Percentiles rank a stretch among this genome's conserved stretches.
phyloP scores from a whole-genome alignment of 2,797 vertebrate genomes.

The Hoplostethus mediterraneus region DNA sequence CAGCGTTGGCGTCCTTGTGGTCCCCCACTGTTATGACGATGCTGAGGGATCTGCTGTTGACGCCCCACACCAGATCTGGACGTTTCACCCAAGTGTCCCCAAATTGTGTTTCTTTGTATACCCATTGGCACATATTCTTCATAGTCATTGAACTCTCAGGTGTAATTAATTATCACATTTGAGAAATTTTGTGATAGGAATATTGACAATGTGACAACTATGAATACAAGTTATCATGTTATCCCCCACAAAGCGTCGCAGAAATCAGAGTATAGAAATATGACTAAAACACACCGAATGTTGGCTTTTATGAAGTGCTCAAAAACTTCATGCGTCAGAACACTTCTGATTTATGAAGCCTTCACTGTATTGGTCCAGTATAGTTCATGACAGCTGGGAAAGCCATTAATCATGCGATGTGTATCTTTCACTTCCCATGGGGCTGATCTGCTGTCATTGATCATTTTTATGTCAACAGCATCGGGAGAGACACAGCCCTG shows the following conservation, averaged over 20 bases:
- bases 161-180: slow-evolving; percentile 68
- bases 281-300: slow-evolving; percentile 33
- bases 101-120: too few species aligned
- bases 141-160: slow-evolving; percentile 64
- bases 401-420: slow-evolving; percentile 82
- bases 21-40: too few species aligned
- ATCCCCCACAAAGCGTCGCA: slow-evolving; percentile 14
- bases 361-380: slow-evolving; percentile 75
- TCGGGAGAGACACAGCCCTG: slow-evolving; percentile 52
- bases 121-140: slow-evolving; percentile 50
- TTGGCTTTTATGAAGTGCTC: slow-evolving; percentile 62
- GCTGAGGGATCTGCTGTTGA: too few species aligned
- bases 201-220: slow-evolving; percentile 46
- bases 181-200: slow-evolving; percentile 46
- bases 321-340: slow-evolving; percentile 73
- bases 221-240: slow-evolving; percentile 35
- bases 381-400: slow-evolving; percentile 80
- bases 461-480: slow-evolving; percentile 77
- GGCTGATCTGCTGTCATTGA: slow-evolving; percentile 81
- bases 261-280: slow-evolving; percentile 18
- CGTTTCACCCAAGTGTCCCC: too few species aligned
- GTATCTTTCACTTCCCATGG: slow-evolving; percentile 76
- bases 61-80: too few species aligned
- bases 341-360: slow-evolving; percentile 82
- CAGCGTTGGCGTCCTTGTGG: too few species aligned